Percentiles rank a stretch among this genome's conserved stretches.
phyloP scores from a whole-genome alignment of 2,113 vertebrate species.

The Furnarius figulus region DNA sequence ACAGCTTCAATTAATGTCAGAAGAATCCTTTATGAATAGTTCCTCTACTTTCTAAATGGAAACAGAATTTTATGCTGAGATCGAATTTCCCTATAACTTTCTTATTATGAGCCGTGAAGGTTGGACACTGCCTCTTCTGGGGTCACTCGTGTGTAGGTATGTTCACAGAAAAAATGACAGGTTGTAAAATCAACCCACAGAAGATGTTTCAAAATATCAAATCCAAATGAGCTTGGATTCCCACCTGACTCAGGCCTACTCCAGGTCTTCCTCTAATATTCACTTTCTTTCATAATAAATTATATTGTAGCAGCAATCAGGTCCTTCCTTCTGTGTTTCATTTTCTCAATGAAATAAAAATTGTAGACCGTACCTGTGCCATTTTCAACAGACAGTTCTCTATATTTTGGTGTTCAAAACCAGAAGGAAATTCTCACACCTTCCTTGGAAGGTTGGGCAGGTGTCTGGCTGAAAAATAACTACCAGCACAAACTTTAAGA shows the following conservation, averaged over 20 bases:
- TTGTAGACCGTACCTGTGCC: rapidly evolving
- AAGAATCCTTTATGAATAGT: background rate
- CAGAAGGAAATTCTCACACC: background rate
- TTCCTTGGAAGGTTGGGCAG: background rate
- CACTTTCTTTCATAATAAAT: background rate
- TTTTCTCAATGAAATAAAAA: background rate
- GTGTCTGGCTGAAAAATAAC: background rate
- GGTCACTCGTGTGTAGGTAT: background rate
- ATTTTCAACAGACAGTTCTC: background rate
- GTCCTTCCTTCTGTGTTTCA: background rate
- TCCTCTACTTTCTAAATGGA: background rate
- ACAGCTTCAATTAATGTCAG: background rate
- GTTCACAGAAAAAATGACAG: background rate
- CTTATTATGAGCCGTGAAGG: background rate
- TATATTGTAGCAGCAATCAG: background rate
- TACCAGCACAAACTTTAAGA: background rate
- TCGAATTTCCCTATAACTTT: background rate
- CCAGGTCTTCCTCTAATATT: background rate
- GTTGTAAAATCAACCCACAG: background rate
- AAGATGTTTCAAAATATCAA: background rate
- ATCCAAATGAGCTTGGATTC: background rate
- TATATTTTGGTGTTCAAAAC: background rate
- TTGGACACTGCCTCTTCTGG: background rate
- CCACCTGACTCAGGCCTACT: background rate
- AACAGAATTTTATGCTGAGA: background rate